Base-by-base conservation (phyloP, 2,888 invertebrate species). In the Andrena fulva region DNA sequence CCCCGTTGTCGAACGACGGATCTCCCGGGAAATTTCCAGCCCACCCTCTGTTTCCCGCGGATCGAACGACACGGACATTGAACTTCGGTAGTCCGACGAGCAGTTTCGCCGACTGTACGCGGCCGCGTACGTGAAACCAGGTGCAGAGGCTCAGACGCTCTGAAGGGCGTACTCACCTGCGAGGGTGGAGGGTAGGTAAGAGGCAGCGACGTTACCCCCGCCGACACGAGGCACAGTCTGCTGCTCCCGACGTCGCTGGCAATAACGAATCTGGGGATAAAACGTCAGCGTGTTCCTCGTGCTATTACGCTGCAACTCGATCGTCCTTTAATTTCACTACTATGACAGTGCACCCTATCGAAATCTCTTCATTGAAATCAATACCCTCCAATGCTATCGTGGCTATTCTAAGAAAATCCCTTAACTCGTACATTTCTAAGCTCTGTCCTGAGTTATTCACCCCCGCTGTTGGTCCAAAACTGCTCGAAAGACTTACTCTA, bases 131-230 rank as follows among this genome's bases (percentile, higher is more conserved):
- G 69, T 48, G 56, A 56, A 79, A 66, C 70, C 83, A 71, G 74
- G 77, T 83, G 77, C 74, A 78, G 80, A 68, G 77, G 82, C 83
- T 76, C 85, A 85, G 85, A 85, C 85, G 85, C 52, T 84, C 67
- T 85, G 80, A 79, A 84, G 85, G 64, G 75, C 84, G 79, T 82
- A 79, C 85, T 85, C 82, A 66, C 77, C 52, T 60, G 70, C 79
- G 83, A 64, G 59, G 27, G 56, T 72, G 56, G 60, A 73, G 76
- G 76, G 72, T 67, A 72, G 83, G 70, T 77, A 86, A 84, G 79
- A 76, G 77, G 42, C 64, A 52, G 60, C 59, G 74, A 66, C 73
- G 62, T 60, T 52, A 82, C 74, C 77, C 74, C 76, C 80, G 82
- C 74, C 80, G 84, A 72, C 76, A 79, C 80, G 84, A 69, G 73